Evolutionary conservation across 2,888 invertebrate genomes (phyloP), one percentile per base, ranked within the genome.

Genomic region (Dicyrtomina minuta): DNA sequence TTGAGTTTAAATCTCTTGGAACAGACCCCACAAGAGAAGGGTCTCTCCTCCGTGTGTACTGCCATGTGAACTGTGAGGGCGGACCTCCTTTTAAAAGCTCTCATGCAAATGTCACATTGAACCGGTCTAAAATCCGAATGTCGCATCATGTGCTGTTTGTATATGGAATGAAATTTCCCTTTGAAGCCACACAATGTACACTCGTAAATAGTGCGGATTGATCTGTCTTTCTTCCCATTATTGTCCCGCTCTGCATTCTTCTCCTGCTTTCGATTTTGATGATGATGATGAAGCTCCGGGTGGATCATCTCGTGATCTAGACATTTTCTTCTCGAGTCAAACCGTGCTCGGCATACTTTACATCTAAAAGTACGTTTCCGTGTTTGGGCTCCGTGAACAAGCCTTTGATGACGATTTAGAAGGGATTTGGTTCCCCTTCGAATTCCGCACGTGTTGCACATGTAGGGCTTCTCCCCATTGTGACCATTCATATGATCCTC

Each of bases 101-200:
- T 33, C 4, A 5, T 8, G 8, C 33, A 33, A 8, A 33, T 8
- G 3, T 33, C 33, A 8, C 33, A 33, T 8, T 33, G 33, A 33
- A 33, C 33, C 4, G 33, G 33, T 8, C 33, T 33, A 3, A 33
- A 3, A 8, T 33, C 33, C 33, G 33, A 33, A 8, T 33, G 33
- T 33, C 33, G 33, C 33, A 33, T 33, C 55, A 55, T 55, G 55
- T 55, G 55, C 24, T 55, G 55, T 22, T 55, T 8, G 13, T 26
- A 55, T 24, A 26, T 26, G 15, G 55, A 55, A 8, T 26, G 24
- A 15, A 13, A 55, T 5, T 22, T 26, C 5, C 26, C 55, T 13
- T 26, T 55, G n/a, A 22, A 55, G n/a, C 26, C 55, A 55, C 55
- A 55, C 6, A 55, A 3, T 1, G 22, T 12, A 13, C 55, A 55